A percentile compares a stretch with the other conserved stretches of the same genome.
Conservation (phyloP, 2,888 invertebrate genomes). For the Diarsia dahlii region DNA sequence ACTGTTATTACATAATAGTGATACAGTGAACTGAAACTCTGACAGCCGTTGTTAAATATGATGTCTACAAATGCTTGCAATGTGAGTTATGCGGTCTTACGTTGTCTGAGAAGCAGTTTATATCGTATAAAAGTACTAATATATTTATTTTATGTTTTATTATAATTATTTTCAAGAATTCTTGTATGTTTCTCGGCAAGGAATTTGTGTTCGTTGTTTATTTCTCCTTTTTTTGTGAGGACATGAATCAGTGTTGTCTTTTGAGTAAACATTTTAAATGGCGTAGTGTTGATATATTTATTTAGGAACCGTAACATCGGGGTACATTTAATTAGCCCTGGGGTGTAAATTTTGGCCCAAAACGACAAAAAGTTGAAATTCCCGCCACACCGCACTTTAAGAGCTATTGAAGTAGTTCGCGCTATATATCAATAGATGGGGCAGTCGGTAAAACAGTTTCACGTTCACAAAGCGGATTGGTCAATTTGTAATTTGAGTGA, state of each 20-base stretch:
- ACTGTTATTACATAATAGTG: slow-evolving; percentile 59
- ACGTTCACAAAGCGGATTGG: too few species aligned
- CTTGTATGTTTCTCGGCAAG: slow-evolving; percentile 1
- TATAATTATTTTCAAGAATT: slow-evolving; percentile 19
- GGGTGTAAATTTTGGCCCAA: too few species aligned
- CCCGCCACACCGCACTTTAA: too few species aligned
- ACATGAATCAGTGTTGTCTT: slow-evolving; percentile 18
- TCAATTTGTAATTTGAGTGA: too few species aligned
- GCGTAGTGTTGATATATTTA: slow-evolving; percentile 36
- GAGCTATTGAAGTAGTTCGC: too few species aligned
- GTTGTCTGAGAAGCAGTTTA: slow-evolving; percentile 29
- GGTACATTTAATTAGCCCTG: too few species aligned
- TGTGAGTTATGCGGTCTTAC: slow-evolving; percentile 52
- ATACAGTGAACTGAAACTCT: slow-evolving; percentile 61
- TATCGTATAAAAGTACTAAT: slow-evolving; percentile 24
- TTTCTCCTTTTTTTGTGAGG: slow-evolving; percentile 4
- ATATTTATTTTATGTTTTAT: slow-evolving; percentile 30
- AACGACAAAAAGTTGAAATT: too few species aligned
- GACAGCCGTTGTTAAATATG: slow-evolving; percentile 63
- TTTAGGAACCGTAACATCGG: too few species aligned
- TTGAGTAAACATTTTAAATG: slow-evolving; percentile 30
- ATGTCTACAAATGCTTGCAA: slow-evolving; percentile 52
- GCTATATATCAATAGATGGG: too few species aligned
- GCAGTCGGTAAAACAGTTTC: too few species aligned
- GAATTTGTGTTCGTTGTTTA: slow-evolving; percentile 22